phyloP scores from a whole-genome alignment of 2,888 invertebrate genomes.

The Eledone cirrhosa region DNA sequence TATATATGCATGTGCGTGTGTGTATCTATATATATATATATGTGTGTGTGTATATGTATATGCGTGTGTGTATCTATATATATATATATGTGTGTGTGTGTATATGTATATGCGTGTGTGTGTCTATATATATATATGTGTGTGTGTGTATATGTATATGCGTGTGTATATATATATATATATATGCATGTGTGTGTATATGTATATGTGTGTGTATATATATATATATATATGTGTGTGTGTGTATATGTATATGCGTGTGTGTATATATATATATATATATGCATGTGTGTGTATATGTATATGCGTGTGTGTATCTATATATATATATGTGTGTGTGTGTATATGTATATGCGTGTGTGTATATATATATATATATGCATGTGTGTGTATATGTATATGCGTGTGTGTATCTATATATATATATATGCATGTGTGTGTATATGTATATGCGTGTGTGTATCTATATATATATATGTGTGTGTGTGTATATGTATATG shows the following conservation, averaged over 20 bases:
- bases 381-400: not conserved
- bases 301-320: not conserved
- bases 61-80: not conserved
- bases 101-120: not conserved
- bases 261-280: not conserved
- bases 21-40: not conserved
- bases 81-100: not conserved
- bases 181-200: not conserved
- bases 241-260: not conserved
- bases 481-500: not conserved
- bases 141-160: not conserved
- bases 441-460: not conserved
- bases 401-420: not conserved
- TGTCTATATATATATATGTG: not conserved
- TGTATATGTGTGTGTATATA: not conserved
- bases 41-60: not conserved
- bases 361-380: not conserved
- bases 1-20: not conserved
- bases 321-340: not conserved
- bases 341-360: not conserved
- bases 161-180: not conserved
- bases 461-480: not conserved
- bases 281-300: not conserved
- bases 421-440: not conserved
- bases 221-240: not conserved